Percentiles rank a stretch among this genome's conserved stretches.
These are phyloP conservation scores for Drosophila pseudotalamancana DNA, from an alignment of 2,888 invertebrate genomes.

Conservation along the genomic window DNA sequence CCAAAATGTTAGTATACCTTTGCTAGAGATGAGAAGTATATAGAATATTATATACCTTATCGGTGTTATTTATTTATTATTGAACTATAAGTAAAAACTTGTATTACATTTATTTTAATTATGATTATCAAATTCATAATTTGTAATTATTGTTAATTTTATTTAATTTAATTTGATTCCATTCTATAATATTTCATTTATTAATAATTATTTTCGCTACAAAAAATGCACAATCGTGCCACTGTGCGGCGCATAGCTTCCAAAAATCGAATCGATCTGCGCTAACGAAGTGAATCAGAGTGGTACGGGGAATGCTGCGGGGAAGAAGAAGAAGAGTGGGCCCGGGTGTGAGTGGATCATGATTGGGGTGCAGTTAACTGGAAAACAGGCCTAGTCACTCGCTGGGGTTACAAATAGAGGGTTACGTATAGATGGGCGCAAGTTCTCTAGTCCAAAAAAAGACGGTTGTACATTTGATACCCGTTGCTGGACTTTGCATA, in stretches of 20 bases:
- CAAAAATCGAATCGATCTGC: conserved; percentile 23
- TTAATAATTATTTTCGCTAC: too few species aligned
- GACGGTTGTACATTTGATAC: neutral
- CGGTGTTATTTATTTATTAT: too few species aligned
- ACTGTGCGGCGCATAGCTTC: neutral
- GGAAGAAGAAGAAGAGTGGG: neutral
- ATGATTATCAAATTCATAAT: too few species aligned
- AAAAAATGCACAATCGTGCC: too few species aligned
- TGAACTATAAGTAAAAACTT: too few species aligned
- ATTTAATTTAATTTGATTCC: too few species aligned
- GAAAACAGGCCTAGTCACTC: conserved; percentile 9
- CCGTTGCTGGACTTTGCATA: neutral
- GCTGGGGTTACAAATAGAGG: neutral
- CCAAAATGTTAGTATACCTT: too few species aligned
- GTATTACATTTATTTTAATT: too few species aligned
- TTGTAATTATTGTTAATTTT: too few species aligned
- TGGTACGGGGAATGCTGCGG: neutral
- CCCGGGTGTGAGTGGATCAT: neutral
- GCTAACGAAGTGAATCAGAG: conserved; percentile 29
- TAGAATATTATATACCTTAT: too few species aligned
- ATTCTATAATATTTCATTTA: too few species aligned
- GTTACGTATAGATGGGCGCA: neutral
- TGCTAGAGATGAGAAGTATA: too few species aligned
- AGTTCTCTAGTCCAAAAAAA: neutral
- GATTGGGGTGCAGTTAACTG: conserved; percentile 9